phyloP scores from a whole-genome alignment of 2,888 invertebrate species.

The Timema cristinae region DNA sequence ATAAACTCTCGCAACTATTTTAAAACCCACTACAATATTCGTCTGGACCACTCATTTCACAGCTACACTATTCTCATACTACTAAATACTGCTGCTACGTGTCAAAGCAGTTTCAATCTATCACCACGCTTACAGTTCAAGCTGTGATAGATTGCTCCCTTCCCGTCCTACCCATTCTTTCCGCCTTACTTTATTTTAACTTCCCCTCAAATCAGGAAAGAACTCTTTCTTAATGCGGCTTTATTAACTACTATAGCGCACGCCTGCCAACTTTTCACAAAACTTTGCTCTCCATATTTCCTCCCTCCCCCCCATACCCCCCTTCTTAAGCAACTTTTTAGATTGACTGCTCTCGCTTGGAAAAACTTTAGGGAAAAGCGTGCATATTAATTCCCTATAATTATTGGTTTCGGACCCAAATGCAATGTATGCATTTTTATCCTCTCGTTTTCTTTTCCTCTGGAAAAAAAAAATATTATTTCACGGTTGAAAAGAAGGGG shows the following conservation, averaged over 20 bases:
- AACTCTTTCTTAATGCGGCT: constrained; percentile 34
- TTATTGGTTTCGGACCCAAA: constrained; percentile 36
- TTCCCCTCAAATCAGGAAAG: constrained; percentile 30
- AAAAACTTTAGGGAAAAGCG: constrained; percentile 33
- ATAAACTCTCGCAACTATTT: too few relatives aligned
- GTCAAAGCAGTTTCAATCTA: too few relatives aligned
- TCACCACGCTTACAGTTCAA: constrained; percentile 4
- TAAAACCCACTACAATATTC: too few relatives aligned
- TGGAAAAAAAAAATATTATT: constrained; percentile 27
- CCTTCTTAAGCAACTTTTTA: constrained; percentile 31
- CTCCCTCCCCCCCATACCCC: constrained; percentile 22
- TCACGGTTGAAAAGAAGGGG: constrained; percentile 30
- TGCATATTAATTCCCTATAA: constrained; percentile 41
- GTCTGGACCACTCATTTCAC: too few relatives aligned
- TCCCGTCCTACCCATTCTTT: constrained; percentile 21
- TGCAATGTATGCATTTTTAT: constrained; percentile 41
- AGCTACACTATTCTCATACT: too few relatives aligned
- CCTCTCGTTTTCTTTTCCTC: constrained; percentile 17
- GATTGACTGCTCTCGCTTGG: constrained; percentile 32
- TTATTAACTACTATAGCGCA: constrained; percentile 34
- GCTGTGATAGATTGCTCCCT: constrained; percentile 30
- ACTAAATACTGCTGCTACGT: too few relatives aligned
- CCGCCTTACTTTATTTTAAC: constrained; percentile 16
- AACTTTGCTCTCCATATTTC: constrained; percentile 26
- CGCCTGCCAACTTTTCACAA: constrained; percentile 30